phyloP scores from a whole-genome alignment of 53 echinoderm and acorn worm genomes.

The Holothuria leucospilota region DNA sequence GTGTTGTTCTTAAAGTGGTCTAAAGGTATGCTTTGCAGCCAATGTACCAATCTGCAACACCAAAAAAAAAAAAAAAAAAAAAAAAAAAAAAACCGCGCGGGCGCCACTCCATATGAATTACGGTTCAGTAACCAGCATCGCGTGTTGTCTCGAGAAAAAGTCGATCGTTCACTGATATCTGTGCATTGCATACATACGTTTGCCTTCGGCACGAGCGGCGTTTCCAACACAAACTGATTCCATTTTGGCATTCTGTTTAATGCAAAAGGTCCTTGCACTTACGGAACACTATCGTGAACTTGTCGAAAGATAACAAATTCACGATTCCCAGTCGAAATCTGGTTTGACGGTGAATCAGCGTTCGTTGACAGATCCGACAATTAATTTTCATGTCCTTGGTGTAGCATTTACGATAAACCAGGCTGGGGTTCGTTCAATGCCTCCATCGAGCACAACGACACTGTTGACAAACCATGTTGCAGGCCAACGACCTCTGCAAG shows the following conservation, averaged over 20 bases:
- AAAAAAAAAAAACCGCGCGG: not conserved
- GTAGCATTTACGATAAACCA: conserved; percentile 11
- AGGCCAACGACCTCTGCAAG: conserved; percentile 11
- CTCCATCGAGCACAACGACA: not conserved
- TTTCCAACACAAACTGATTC: no score
- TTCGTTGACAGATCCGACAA: conserved; percentile 38
- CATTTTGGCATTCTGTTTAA: no score
- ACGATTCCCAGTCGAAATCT: not conserved
- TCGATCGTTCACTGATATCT: not conserved
- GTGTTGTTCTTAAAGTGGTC: not conserved
- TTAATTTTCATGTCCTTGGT: conserved; percentile 42
- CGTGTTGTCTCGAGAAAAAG: conserved; percentile 20
- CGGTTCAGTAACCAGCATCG: conserved; percentile 38
- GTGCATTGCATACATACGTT: conserved; percentile 10
- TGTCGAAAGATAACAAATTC: conserved; percentile 7
- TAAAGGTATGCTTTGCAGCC: conserved; percentile 7
- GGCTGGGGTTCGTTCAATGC: conserved; percentile 12
- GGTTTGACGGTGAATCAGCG: conserved; percentile 13
- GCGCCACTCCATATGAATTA: conserved; percentile 48
- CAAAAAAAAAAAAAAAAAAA: no score
- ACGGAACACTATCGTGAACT: not conserved
- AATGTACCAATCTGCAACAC: conserved; percentile 8
- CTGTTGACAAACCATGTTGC: not conserved
- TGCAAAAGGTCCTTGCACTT: conserved; percentile 26
- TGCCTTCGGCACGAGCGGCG: conserved; percentile 10